Evolutionary conservation across 2,113 vertebrate species (phyloP), one percentile per base, ranked within the genome.

Genomic region (Amphiprion ocellaris): DNA sequence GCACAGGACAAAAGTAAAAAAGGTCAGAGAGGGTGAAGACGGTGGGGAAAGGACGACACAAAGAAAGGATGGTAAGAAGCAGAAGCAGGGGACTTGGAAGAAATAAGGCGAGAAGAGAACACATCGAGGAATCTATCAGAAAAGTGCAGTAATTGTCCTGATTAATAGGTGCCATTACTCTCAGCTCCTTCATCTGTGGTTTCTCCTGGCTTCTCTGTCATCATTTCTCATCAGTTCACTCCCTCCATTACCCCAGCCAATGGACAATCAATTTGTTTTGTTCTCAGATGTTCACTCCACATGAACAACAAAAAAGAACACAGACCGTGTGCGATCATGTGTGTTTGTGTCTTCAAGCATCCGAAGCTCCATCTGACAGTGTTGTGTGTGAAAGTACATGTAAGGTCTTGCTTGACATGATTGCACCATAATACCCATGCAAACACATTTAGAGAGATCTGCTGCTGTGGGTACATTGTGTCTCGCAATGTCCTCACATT

Each of bases 131-230:
- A 89, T 72, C 44, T 41, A 75, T 87, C 56, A 69, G n/a, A 15
- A 28, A 44, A n/a, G 5, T 60, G n/a, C 65, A 81, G 33, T 9
- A 74, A 60, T 16, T 37, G 17, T 44, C 17, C 10, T 79, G 74
- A 85, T 53, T 68, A 67, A 79, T 66, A 56, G 53, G 5, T 69
- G 41, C 49, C 60, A 81, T 78, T 80, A 67, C 23, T 61, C 66
- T 58, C 55, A 68, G 24, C 52, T 69, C 17, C 33, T 62, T 69
- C 54, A 66, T 23, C 19, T 21, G 19, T 19, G 17, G 2, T 46
- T 37, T 66, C 49, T 41, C 47, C 39, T 49, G 21, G 15, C 37
- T 61, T 26, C 17, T 46, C 56, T 60, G 19, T 28, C 67, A 71
- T 63, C 46, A 81, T 68, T 67, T 44, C 24, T 74, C 75, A 67